phyloP scores from a whole-genome alignment of 2,888 invertebrate genomes.

The Drosophila suboccidentalis region DNA sequence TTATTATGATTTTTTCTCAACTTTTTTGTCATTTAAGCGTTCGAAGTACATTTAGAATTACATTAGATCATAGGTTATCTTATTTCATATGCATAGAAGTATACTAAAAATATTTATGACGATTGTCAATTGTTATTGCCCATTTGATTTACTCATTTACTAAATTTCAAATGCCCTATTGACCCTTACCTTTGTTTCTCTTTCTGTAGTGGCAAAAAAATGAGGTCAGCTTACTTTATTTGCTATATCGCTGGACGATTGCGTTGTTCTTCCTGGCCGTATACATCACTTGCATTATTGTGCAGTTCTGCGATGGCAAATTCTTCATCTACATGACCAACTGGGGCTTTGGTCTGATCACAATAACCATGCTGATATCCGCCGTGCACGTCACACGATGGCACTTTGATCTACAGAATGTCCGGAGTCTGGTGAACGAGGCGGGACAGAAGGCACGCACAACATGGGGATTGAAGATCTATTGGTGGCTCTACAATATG shows the following conservation, averaged over 20 bases:
- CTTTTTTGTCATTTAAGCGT: not conserved
- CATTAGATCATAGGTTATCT: constrained; percentile 7
- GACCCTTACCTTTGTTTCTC: not conserved
- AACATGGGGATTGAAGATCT: constrained; percentile 86
- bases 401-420: constrained; percentile 78
- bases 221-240: constrained; percentile 77
- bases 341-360: constrained; percentile 84
- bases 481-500: constrained; percentile 90
- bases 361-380: constrained; percentile 79
- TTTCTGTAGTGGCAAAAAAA: constrained; percentile 83
- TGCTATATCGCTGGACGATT: constrained; percentile 84
- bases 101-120: constrained; percentile 6
- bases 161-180: not conserved
- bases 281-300: constrained; percentile 72
- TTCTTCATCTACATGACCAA: constrained; percentile 85
- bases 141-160: not conserved
- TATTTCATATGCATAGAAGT: constrained; percentile 7
- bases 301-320: constrained; percentile 77
- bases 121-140: not conserved
- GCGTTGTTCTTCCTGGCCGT: constrained; percentile 80
- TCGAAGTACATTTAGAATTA: not conserved
- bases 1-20: not conserved
- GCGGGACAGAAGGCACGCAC: constrained; percentile 69
- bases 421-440: constrained; percentile 66
- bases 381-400: constrained; percentile 83